A percentile compares a stretch with the other conserved stretches of the same genome.
These are phyloP conservation scores for Ascidia mentula DNA, from an alignment of 23 tunicate species.

Conservation along the genomic window DNA sequence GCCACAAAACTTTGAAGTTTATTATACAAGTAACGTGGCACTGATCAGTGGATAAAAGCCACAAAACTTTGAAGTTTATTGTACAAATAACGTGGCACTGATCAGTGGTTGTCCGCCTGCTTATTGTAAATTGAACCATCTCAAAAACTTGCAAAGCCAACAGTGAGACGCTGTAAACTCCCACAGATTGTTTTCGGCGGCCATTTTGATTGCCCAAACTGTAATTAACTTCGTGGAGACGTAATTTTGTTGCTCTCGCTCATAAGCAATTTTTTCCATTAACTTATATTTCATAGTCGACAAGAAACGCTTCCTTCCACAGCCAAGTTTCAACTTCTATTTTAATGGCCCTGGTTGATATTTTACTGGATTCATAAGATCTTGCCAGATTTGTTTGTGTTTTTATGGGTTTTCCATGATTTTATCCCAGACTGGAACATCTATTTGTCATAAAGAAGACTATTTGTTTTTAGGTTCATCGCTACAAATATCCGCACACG, in stretches of 20 bases:
- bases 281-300: background rate
- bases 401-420: no score
- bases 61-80: background rate
- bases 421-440: no score
- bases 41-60: background rate
- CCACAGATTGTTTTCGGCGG: slow-evolving; percentile 32
- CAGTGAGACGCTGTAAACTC: slow-evolving; percentile 51
- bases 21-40: background rate
- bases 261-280: background rate
- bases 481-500: no score
- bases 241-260: slow-evolving; percentile 40
- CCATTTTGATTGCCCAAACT: slow-evolving; percentile 52
- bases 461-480: no score
- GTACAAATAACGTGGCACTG: background rate
- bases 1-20: background rate
- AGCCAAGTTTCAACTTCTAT: slow-evolving; percentile 33
- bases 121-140: background rate
- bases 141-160: slow-evolving; percentile 16
- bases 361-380: no score
- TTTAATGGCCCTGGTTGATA: slow-evolving; percentile 48
- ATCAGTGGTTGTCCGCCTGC: slow-evolving; percentile 2
- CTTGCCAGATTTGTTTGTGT: no score
- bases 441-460: no score
- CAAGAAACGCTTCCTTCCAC: slow-evolving; percentile 29
- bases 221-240: slow-evolving; percentile 53